Conservation (phyloP, 1,140 invertebrate genomes). For the Drosophila sturtevanti region DNA sequence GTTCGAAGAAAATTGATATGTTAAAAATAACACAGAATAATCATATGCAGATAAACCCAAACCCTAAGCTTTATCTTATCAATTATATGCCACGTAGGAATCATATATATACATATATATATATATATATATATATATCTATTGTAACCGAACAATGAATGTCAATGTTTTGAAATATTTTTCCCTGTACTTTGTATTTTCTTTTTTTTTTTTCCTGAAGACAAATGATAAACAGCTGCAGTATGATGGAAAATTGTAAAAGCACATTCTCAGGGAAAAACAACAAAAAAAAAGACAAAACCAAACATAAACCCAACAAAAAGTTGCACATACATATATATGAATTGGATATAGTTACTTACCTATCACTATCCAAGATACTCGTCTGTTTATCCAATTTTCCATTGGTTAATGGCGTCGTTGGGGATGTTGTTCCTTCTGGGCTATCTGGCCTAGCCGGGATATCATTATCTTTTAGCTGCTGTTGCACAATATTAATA, state of each 20-base stretch:
- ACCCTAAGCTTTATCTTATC: slow-evolving; percentile 56
- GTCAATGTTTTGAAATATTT: not conserved
- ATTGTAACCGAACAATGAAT: not conserved
- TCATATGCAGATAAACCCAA: not conserved
- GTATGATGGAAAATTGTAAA: slow-evolving; percentile 6
- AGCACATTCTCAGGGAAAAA: slow-evolving; percentile 12
- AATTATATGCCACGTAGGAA: slow-evolving; percentile 34
- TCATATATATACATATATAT: not conserved
- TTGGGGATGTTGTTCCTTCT: slow-evolving; percentile 21
- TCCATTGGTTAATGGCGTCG: slow-evolving; percentile 43
- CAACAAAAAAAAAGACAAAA: not conserved
- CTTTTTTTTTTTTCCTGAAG: not conserved
- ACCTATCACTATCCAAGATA: slow-evolving; percentile 73
- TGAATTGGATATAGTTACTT: slow-evolving; percentile 5
- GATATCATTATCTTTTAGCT: slow-evolving; percentile 16
- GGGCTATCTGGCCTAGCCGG: slow-evolving; percentile 1
- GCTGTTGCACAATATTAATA: slow-evolving; percentile 37
- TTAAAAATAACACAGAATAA: slow-evolving; percentile 22
- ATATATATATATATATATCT: no score
- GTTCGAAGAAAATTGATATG: slow-evolving; percentile 25
- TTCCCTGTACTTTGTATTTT: not conserved
- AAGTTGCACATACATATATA: no score
- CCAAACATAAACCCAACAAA: not conserved
- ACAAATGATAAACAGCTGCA: slow-evolving; percentile 43
- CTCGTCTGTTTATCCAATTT: slow-evolving; percentile 73